phyloP scores from a whole-genome alignment of 2,888 invertebrate genomes.

The Strigamia crassipes region DNA sequence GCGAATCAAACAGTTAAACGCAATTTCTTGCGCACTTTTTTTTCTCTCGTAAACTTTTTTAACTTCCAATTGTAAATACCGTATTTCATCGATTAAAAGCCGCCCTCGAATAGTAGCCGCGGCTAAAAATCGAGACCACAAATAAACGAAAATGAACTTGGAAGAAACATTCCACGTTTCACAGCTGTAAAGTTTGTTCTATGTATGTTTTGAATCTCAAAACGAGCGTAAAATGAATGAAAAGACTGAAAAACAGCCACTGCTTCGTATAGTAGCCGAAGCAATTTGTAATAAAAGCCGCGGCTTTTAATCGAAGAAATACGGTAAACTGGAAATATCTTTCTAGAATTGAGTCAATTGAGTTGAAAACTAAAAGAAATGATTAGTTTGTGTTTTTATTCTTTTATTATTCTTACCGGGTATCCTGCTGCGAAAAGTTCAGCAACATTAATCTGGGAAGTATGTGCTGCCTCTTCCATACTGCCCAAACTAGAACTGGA shows the following conservation, averaged over 20 bases:
- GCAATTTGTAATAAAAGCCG: no score
- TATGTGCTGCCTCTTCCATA: constrained; percentile 60
- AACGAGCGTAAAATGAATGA: no score
- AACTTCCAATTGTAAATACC: background rate
- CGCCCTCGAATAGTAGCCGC: no score
- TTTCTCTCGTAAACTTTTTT: background rate
- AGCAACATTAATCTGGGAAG: constrained; percentile 57
- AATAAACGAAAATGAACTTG: no score
- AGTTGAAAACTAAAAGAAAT: background rate
- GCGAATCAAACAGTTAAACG: background rate
- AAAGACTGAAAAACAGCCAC: no score
- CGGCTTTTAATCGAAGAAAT: no score
- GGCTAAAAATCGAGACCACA: no score
- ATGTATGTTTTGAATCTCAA: no score
- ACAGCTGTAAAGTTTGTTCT: no score
- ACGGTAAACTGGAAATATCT: background rate
- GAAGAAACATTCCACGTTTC: no score
- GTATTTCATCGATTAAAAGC: no score
- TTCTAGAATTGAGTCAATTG: background rate
- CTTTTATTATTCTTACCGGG: constrained; percentile 63
- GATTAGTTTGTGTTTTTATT: background rate
- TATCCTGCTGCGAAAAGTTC: constrained; percentile 68
- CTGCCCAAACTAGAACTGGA: constrained; percentile 61
- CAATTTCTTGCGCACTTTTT: background rate
- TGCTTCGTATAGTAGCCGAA: no score